Evolutionary conservation across 2,888 invertebrate species (phyloP).

Genomic region (Cotesia congregata): DNA sequence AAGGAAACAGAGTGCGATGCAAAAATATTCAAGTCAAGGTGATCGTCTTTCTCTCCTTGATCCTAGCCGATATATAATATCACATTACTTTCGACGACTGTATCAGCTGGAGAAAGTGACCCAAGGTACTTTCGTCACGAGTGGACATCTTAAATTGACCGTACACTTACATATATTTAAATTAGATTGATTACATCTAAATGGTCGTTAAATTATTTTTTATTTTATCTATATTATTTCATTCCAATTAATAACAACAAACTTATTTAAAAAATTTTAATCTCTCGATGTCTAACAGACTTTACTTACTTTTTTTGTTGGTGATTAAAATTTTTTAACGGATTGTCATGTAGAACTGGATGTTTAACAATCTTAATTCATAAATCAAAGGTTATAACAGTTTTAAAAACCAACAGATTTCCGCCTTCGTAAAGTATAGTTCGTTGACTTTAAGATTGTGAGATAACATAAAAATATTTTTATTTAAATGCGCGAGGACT

Average conservation of each 20-base stretch:
- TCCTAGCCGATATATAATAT: constrained; percentile 6
- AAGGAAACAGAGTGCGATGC: not conserved
- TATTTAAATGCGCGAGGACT: constrained; percentile 15
- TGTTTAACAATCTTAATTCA: not conserved
- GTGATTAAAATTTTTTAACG: not conserved
- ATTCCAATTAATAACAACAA: no score
- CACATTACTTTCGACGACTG: constrained; percentile 25
- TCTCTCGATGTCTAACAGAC: no score
- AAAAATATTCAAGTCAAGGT: constrained; percentile 12
- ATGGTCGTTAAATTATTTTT: no score
- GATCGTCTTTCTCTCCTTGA: constrained; percentile 18
- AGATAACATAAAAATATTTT: constrained; percentile 9
- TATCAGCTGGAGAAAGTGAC: constrained; percentile 16
- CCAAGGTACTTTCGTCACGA: constrained; percentile 18
- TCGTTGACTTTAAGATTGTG: constrained; percentile 35
- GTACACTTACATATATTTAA: no score
- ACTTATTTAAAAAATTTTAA: no score
- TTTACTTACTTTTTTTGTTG: no score
- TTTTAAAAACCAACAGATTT: constrained; percentile 6
- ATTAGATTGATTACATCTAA: no score
- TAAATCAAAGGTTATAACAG: not conserved
- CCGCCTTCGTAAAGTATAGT: constrained; percentile 45
- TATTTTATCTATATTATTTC: no score
- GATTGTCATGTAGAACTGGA: not conserved
- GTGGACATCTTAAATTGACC: not conserved